Evolutionary conservation across 2,888 invertebrate genomes (phyloP), one percentile per base, ranked within the genome.

Genomic region (Drosophila setosimentum): DNA sequence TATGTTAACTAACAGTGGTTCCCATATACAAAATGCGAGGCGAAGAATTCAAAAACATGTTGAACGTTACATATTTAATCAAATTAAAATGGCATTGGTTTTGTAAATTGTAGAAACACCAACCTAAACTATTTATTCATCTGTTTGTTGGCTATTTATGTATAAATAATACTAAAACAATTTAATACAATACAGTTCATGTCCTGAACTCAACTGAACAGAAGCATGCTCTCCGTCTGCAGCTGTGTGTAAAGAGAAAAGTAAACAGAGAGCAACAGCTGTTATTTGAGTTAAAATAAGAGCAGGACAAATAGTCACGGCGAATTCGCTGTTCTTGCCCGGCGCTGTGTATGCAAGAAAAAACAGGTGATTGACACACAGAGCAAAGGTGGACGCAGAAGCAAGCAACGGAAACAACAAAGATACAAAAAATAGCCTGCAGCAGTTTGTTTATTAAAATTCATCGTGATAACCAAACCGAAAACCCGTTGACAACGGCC

Each of bases 291-390:
- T 32, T 29, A 51, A 16, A 45, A 61, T 30, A 35, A 55, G 51
- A 42, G 42, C 45, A 45, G 33, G 33, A 27, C 7, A 63, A 24
- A 29, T 40, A 58, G 62, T 55, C 68, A 53, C 66, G 64, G 85
- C 83, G 85, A 82, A 76, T 85, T 81, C 50, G 65, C 42, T 72
- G 64, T 68, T 74, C 16, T 61, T 74, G 68, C 72, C 80, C 62
- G 66, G 57, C 53, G 65, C 50, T 73, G 60, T 63, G 59, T 73
- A n/a, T n/a, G 78, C 18, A 73, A 77, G 65, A 68, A 76, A 80
- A 78, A 84, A 77, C 84, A 87, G 84, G 80, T 89, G 86, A 86
- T 74, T 86, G 86, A 87, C 87, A 89, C 75, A 84, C 45, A 45
- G 8, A 24, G 67, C 80, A 79, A 68, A 57, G 61, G 58, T 68